phyloP scores from a whole-genome alignment of 2,888 invertebrate genomes.

The Salticus scenicus region DNA sequence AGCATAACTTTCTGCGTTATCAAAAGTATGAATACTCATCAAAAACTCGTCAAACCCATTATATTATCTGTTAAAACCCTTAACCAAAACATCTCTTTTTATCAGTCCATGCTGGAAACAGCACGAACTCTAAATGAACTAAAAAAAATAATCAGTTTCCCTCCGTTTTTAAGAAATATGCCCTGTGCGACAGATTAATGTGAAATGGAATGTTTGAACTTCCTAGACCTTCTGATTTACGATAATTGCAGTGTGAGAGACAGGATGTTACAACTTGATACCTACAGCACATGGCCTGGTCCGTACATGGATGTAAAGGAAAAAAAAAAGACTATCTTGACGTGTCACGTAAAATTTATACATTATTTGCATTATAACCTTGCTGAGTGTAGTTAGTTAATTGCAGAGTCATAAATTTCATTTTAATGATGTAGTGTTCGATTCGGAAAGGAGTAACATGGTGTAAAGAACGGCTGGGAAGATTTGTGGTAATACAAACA shows the following conservation, averaged over 20 bases:
- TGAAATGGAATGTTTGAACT: slow-evolving; percentile 44
- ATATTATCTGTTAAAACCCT: not conserved
- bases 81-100: not conserved
- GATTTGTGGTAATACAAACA: slow-evolving; percentile 40
- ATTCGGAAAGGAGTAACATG: slow-evolving; percentile 28
- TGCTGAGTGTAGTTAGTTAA: slow-evolving; percentile 23
- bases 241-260: slow-evolving; percentile 41
- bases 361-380: not conserved
- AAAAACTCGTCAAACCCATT: slow-evolving; percentile 15
- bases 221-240: slow-evolving; percentile 41
- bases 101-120: not conserved
- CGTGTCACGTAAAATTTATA: not conserved
- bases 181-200: slow-evolving; percentile 57
- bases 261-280: slow-evolving; percentile 46
- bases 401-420: slow-evolving; percentile 32
- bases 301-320: not conserved
- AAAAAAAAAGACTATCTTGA: not conserved
- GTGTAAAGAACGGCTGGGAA: slow-evolving; percentile 25
- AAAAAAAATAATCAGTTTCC: not conserved
- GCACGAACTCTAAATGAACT: not conserved
- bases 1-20: not conserved
- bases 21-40: not conserved
- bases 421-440: slow-evolving; percentile 22
- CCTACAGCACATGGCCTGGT: slow-evolving; percentile 36
- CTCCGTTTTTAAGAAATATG: not conserved